These are phyloP conservation scores for Elgaria multicarinata DNA, from an alignment of 2,113 vertebrate species.

Conservation along the genomic window DNA sequence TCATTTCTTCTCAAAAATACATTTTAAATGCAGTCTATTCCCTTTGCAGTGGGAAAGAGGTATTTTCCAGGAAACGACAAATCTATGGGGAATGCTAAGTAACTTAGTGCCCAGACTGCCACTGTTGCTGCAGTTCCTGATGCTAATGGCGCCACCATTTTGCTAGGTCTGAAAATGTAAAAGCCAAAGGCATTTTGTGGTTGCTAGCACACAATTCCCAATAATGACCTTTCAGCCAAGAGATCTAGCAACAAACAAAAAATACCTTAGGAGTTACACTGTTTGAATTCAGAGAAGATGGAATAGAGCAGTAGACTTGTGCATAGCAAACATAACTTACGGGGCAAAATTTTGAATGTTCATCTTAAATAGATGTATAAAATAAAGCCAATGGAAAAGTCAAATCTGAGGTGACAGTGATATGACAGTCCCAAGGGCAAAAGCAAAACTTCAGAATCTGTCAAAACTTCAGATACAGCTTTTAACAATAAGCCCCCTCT, in stretches of 20 bases:
- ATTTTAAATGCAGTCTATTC: constrained; percentile 24
- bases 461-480: constrained; percentile 32
- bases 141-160: not conserved
- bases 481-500: constrained; percentile 34
- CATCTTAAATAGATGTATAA: constrained; percentile 45
- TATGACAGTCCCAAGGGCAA: constrained; percentile 4
- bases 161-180: not conserved
- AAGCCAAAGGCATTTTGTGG: not conserved
- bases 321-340: constrained; percentile 40
- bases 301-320: constrained; percentile 45
- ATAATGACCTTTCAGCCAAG: not conserved
- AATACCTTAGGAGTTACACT: not conserved
- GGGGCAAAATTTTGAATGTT: constrained; percentile 49
- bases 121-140: not conserved
- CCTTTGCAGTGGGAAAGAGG: not conserved
- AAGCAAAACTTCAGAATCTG: constrained; percentile 20
- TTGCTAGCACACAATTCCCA: not conserved
- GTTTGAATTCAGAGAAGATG: constrained; percentile 34
- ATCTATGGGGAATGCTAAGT: not conserved
- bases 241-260: not conserved
- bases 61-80: not conserved
- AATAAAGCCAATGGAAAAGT: constrained; percentile 43
- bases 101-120: not conserved
- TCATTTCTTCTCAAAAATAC: constrained; percentile 25
- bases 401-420: constrained; percentile 28